Base-by-base conservation (phyloP, 2,113 vertebrate genomes). In the Hippocampus mohnikei region DNA sequence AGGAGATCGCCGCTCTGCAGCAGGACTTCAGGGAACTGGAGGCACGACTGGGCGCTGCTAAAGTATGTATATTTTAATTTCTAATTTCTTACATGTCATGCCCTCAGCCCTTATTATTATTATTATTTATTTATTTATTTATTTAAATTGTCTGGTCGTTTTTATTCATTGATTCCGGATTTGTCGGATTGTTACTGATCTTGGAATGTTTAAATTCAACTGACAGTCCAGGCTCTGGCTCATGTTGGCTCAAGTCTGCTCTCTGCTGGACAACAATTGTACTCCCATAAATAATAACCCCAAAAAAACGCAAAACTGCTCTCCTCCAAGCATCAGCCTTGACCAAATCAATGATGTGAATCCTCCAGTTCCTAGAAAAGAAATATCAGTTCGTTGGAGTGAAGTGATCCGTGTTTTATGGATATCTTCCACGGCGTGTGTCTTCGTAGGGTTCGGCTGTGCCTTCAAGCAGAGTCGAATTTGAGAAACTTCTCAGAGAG, bases 1-100 rank as follows among this genome's bases (percentile, higher is more conserved):
- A 98, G 84, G 94, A 98, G 91, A 98, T 98, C 0, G 93, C 94
- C 46, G 89, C 93, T 53, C 85, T 99, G 73, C 95, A 97, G 88
- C 91, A 92, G 72, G 93, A 97, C 75, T 97, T 95, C 84, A 85
- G 93, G 73, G 93, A 94, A 74, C 92, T 98, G 72, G 94, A 98
- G 81, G 93, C 93, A 48, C 92, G 90, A 40, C 89, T 95, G 27
- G 87, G 87, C 4, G 79, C 90, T 70, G 85, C 91, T 20, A 96
- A 96, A 95, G 96, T 98, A 76, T 33, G 15, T 21, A 56, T 5
- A 46, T 10, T 69, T 42, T 44, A 21, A 55, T 29, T 63, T 33
- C 21, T 60, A 70, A n/a, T 29, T 55, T 52, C 16, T 68, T 37
- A n/a, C 52, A 21, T 41, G 2, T 11, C 29, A 55, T 55, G 11